phyloP scores from a whole-genome alignment of 2,113 vertebrate genomes.

The Jacana jacana region DNA sequence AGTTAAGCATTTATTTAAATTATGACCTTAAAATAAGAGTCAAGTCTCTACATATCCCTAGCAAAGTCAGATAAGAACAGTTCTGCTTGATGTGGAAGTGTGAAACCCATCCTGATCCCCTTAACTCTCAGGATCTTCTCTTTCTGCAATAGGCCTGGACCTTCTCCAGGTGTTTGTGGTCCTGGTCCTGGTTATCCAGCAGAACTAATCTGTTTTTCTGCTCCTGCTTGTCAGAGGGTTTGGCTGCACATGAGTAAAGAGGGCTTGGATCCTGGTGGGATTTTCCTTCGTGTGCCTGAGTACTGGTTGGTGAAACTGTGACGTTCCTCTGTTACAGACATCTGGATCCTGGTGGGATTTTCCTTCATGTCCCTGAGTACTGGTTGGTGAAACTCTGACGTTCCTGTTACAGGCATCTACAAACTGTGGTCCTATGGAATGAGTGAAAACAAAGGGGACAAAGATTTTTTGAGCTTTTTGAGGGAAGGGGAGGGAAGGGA shows the following conservation, averaged over 20 bases:
- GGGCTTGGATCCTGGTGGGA: not conserved
- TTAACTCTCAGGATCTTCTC: not conserved
- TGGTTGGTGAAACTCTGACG: not conserved
- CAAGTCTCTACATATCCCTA: not conserved
- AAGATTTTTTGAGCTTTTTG: not conserved
- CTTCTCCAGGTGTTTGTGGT: not conserved
- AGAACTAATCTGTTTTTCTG: not conserved
- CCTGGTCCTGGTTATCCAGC: not conserved
- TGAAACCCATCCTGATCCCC: not conserved
- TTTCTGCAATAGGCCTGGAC: not conserved
- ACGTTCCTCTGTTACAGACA: not conserved
- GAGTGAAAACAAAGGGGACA: not conserved
- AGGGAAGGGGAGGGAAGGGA: not conserved
- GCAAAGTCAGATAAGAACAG: not conserved
- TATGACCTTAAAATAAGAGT: not conserved
- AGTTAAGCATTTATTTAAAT: not conserved
- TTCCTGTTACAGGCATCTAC: not conserved
- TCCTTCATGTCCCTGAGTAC: not conserved
- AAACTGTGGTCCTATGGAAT: not conserved
- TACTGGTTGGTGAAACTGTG: not conserved
- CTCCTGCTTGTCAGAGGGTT: not conserved
- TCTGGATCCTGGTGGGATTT: not conserved
- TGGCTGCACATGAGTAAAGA: not conserved
- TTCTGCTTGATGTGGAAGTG: not conserved
- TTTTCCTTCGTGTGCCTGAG: not conserved